phyloP scores from a whole-genome alignment of 53 echinoderm and acorn worm species.

The Pentamera pediparva region DNA sequence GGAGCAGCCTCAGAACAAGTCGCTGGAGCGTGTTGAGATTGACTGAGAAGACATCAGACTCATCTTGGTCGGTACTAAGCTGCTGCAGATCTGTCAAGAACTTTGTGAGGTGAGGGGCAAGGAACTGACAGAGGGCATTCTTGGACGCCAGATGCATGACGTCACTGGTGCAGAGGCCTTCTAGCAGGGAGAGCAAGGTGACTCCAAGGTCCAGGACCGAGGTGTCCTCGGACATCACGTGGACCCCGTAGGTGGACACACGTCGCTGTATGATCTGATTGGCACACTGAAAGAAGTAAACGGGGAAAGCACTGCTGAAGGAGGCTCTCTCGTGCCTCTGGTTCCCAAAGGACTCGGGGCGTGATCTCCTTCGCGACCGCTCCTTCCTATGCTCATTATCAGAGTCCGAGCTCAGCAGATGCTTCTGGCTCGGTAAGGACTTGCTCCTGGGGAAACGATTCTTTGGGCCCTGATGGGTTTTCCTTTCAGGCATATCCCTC shows the following conservation, averaged over 20 bases:
- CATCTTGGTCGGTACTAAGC: neutral
- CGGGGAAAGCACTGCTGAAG: slow-evolving; percentile 47
- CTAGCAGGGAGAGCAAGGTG: slow-evolving; percentile 76
- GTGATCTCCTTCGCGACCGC: slow-evolving; percentile 12
- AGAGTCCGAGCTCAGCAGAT: slow-evolving; percentile 20
- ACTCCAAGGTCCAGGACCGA: slow-evolving; percentile 76
- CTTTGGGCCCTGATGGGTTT: neutral
- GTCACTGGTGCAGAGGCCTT: slow-evolving; percentile 81
- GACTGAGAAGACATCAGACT: neutral
- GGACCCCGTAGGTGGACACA: slow-evolving; percentile 28
- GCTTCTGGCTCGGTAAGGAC: neutral
- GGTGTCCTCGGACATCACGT: slow-evolving; percentile 30
- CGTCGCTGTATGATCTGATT: slow-evolving; percentile 33
- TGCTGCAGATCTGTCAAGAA: slow-evolving; percentile 48
- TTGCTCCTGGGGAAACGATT: neutral
- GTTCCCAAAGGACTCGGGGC: neutral
- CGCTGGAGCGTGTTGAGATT: slow-evolving; percentile 52
- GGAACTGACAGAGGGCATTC: slow-evolving; percentile 66
- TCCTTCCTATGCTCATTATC: slow-evolving; percentile 16
- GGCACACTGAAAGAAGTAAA: slow-evolving; percentile 42
- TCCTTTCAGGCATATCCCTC: neutral
- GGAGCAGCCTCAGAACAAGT: slow-evolving; percentile 68
- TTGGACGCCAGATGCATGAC: slow-evolving; percentile 70
- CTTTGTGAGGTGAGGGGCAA: slow-evolving; percentile 78
- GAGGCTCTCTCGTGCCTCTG: slow-evolving; percentile 23